Evolutionary conservation across 2,113 vertebrate species (phyloP), one percentile per base, ranked within the genome.

Genomic region (Aldabrachelys gigantea): DNA sequence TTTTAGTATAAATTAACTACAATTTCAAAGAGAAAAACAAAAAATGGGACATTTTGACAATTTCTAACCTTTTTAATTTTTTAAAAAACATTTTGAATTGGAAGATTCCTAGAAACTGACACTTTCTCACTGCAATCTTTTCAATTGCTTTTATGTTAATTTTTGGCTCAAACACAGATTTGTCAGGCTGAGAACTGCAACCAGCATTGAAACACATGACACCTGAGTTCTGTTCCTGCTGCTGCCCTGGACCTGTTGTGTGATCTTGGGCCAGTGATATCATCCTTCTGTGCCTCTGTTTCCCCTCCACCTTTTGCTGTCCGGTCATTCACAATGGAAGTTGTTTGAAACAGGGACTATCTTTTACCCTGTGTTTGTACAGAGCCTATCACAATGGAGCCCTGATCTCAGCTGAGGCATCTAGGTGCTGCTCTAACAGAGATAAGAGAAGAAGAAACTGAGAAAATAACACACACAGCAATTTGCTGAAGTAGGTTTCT

Each of bases 401-500:
- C 82, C 6, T 10, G 41, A 29, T 27, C 82, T 90, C 85, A 83
- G 49, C 13, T 53, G 83, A 1, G 1, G 31, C 38, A 27, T 94
- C 95, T 84, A 90, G 56, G 14, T 50, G 8, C 49, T 84, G 8
- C 79, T 95, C 94, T 93, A 91, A 90, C 72, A 84, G 59, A 1
- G 2, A 41, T 91, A 50, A 90, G 29, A 91, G 83, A 80, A 35
- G 82, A 88, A 88, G 92, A 96, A 90, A 84, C 27, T 76, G 41
- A 29, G 86, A 85, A 95, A 94, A 95, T 83, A 94, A 17, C 92
- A 88, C 57, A 75, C 57, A 75, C 5, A 52, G 84, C 85, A 94
- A 92, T 95, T 91, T 95, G 35, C 79, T 89, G 89, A 93, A 94
- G 87, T 81, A 94, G 83, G 91, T 95, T 92, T 96, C 87, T 91